Evolutionary conservation across 1,140 invertebrate genomes (phyloP).

Genomic region (Palaemon carinicauda): DNA sequence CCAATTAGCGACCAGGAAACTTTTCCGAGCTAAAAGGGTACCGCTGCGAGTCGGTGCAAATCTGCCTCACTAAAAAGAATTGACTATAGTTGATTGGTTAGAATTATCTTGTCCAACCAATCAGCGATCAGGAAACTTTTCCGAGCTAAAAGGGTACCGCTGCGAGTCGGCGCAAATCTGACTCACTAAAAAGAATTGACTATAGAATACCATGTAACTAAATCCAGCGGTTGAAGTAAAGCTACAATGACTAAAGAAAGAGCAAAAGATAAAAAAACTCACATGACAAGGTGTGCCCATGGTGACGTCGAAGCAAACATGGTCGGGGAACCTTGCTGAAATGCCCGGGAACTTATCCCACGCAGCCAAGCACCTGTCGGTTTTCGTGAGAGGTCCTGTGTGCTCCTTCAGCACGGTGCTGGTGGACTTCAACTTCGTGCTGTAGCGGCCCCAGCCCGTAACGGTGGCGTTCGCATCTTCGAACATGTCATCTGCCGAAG

Average conservation of each 20-base stretch:
- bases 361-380: conserved; percentile 55
- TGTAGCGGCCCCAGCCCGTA: conserved; percentile 60
- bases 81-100: too few species aligned
- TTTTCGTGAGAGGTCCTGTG: conserved; percentile 58
- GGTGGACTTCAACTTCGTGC: conserved; percentile 59
- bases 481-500: conserved; percentile 15
- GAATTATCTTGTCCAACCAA: too few species aligned
- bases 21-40: too few species aligned
- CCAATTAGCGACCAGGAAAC: too few species aligned
- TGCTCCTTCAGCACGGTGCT: conserved; percentile 25
- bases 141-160: too few species aligned
- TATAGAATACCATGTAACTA: too few species aligned
- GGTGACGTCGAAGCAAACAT: conserved; percentile 66
- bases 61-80: too few species aligned
- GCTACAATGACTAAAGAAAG: neutral
- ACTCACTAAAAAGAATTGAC: too few species aligned
- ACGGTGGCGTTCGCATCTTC: conserved; percentile 19
- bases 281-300: conserved; percentile 67
- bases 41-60: too few species aligned
- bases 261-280: neutral
- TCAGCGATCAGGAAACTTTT: too few species aligned
- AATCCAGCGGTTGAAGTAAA: neutral
- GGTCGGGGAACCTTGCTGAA: conserved; percentile 62
- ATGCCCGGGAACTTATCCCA: conserved; percentile 64
- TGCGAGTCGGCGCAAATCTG: too few species aligned